Conservation (phyloP, 1,140 invertebrate genomes). For the Sminthurides bifidus region DNA sequence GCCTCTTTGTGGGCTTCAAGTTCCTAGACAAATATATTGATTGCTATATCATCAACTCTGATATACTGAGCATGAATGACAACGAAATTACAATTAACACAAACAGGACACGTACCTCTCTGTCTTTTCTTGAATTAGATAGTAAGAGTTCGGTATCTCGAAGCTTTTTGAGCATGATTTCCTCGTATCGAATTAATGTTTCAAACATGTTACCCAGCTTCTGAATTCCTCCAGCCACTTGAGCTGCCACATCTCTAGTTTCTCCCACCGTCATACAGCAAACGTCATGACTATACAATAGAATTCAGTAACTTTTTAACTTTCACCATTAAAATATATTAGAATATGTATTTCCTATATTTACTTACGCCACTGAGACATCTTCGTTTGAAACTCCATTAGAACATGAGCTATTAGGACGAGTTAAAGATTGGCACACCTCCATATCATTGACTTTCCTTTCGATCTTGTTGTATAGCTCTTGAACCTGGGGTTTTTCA, state of each 20-base stretch:
- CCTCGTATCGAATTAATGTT: constrained; percentile 21
- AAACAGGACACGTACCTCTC: constrained; percentile 17
- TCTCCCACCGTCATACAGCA: neutral
- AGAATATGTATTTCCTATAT: too few species aligned
- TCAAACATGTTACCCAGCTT: constrained; percentile 21
- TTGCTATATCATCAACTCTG: neutral
- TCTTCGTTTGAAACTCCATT: constrained; percentile 25
- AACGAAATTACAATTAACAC: too few species aligned
- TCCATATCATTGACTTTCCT: constrained; percentile 26
- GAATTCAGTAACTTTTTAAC: too few species aligned
- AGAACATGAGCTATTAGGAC: constrained; percentile 25
- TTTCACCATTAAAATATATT: too few species aligned
- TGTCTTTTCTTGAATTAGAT: neutral
- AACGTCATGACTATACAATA: constrained; percentile 7
- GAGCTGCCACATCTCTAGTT: neutral
- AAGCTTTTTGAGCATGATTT: constrained; percentile 24
- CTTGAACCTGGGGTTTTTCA: constrained; percentile 10
- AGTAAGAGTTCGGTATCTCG: constrained; percentile 17
- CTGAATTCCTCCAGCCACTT: constrained; percentile 13
- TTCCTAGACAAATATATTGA: constrained; percentile 5
- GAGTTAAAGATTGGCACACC: constrained; percentile 14
- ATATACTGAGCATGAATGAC: too few species aligned
- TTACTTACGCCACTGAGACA: constrained; percentile 21
- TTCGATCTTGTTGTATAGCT: constrained; percentile 11
- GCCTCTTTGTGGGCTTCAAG: constrained; percentile 16